phyloP scores from a whole-genome alignment of 2,888 invertebrate species.

The Coelinius sp. region DNA sequence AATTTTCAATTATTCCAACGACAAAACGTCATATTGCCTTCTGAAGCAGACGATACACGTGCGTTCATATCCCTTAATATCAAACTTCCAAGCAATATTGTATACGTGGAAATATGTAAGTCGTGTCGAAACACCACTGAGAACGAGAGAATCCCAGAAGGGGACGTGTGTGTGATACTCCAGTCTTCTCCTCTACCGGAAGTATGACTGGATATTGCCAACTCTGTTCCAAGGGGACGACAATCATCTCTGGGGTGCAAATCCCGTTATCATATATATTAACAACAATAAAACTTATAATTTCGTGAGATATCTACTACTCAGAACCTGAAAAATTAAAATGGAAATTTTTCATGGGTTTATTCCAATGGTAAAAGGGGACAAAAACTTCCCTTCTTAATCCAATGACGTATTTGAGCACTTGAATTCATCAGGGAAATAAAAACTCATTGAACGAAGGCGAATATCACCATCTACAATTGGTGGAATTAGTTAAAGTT shows the following conservation, averaged over 20 bases:
- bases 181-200: conserved; percentile 44
- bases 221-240: conserved; percentile 40
- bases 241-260: conserved; percentile 46
- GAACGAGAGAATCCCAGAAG: conserved; percentile 20
- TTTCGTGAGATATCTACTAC: conserved; percentile 40
- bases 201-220: conserved; percentile 51
- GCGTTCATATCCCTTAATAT: conserved; percentile 32
- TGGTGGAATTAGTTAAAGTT: conserved; percentile 30
- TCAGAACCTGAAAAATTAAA: conserved; percentile 48
- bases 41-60: conserved; percentile 45
- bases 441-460: not conserved
- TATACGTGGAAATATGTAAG: conserved; percentile 53
- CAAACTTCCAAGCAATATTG: conserved; percentile 49
- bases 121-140: conserved; percentile 28
- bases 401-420: not conserved
- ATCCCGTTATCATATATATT: conserved; percentile 56
- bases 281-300: conserved; percentile 58
- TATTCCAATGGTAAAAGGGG: not conserved
- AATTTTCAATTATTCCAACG: conserved; percentile 36
- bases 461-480: conserved; percentile 31
- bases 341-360: conserved; percentile 48
- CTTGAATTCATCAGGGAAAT: not conserved
- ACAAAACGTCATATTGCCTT: conserved; percentile 47
- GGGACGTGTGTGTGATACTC: conserved; percentile 36
- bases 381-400: not conserved